A percentile compares a stretch with the other conserved stretches of the same genome.
phyloP scores from a whole-genome alignment of 2,888 invertebrate genomes.

The Clusia tigrina region DNA sequence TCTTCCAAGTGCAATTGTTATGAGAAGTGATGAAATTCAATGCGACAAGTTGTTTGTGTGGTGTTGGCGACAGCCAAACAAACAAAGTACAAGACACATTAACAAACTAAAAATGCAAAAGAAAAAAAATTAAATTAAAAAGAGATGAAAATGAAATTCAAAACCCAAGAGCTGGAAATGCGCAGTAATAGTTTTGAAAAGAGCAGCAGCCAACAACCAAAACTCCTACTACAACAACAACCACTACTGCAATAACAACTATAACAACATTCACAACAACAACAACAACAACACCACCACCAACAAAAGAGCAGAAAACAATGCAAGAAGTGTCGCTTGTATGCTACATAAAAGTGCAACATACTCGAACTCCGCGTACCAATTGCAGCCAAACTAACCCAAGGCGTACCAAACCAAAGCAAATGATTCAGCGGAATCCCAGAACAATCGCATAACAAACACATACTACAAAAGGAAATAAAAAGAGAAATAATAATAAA shows the following conservation, averaged over 20 bases:
- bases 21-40: conserved; percentile 19
- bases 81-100: neutral
- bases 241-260: neutral
- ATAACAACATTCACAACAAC: too few species aligned
- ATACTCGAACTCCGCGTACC: too few species aligned
- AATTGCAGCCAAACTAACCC: neutral
- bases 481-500: neutral
- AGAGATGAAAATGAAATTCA: conserved; percentile 32
- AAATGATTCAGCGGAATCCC: conserved; percentile 2
- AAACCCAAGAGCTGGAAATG: conserved; percentile 21
- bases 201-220: neutral
- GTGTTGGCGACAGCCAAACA: conserved; percentile 27
- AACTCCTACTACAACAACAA: neutral
- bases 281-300: neutral
- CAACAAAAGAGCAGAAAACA: neutral
- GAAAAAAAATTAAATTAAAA: too few species aligned
- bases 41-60: conserved; percentile 28
- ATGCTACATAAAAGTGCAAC: too few species aligned
- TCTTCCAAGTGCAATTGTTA: too few species aligned
- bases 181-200: conserved; percentile 2
- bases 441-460: neutral
- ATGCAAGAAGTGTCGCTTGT: too few species aligned
- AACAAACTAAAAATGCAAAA: neutral
- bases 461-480: neutral
- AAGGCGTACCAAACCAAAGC: neutral